Base-by-base conservation (phyloP, 2,888 invertebrate species). In the Hydroisotoma schaefferi region DNA sequence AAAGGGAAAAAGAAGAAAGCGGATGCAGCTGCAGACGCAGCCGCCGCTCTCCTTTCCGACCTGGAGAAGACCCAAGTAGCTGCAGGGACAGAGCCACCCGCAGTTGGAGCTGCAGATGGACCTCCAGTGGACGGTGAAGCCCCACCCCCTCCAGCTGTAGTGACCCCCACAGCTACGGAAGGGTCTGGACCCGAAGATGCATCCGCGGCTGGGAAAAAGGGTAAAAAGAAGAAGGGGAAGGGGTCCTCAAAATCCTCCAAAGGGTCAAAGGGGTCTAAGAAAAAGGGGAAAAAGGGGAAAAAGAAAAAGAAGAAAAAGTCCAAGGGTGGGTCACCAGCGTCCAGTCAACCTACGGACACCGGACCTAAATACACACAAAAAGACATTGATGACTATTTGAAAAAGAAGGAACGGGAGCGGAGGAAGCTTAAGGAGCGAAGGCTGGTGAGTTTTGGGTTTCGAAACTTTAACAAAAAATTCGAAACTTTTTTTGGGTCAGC, bases 311-410 rank as follows among this genome's bases (percentile, higher is more conserved):
- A 54, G 33, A 59, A 61, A 23, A 10, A 18, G 15, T 33, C 52
- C 4, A 44, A n/a, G 23, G 20, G n/a, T 28, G 18, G 25, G 2
- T 22, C 22, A 1, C 15, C 27, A 4, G 44, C 38, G 6, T 12
- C 40, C 2, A 2, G 33, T 10, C 48, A 38, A 22, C 49, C 40
- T 2, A 54, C 51, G 2, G 68, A 64, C 8, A 65, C 62, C 15
- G 61, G 61, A 38, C 64, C 65, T 10, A 38, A 65, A 52, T 67
- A 63, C 53, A 67, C 68, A 3, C 65, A 65, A 6, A 61, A 70
- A 22, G 70, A 68, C 27, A 63, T 70, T 37, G 57, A 64, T 26
- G 46, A 63, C 27, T 65, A 60, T 43, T 51, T 63, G 26, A 53
- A 44, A 38, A 62, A 58, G 29, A 59, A 62, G 43, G 63, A 59